phyloP scores from a whole-genome alignment of 2,113 vertebrate species.

The zebrafish (Danio rerio) region DNA sequence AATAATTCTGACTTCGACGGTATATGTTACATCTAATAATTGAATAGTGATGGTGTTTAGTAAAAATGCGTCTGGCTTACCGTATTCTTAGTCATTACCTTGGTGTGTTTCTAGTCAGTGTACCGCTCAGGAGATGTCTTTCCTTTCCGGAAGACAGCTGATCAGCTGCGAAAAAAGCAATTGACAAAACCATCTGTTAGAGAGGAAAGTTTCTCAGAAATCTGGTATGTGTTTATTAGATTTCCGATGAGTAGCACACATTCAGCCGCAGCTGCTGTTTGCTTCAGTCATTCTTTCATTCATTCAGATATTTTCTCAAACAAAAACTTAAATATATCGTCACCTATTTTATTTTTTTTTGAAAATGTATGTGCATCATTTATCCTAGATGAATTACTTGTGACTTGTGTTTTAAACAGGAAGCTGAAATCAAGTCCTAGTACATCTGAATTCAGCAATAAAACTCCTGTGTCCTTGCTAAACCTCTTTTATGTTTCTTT shows the following conservation, averaged over 20 bases:
- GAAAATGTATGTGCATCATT: too few relatives aligned
- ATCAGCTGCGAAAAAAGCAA: constrained; percentile 23
- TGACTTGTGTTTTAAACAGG: neutral
- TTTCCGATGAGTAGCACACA: constrained; percentile 50
- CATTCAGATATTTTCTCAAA: neutral
- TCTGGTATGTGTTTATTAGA: constrained; percentile 58
- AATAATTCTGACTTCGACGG: too few relatives aligned
- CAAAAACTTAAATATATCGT: neutral
- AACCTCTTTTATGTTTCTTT: constrained; percentile 2
- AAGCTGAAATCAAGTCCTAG: constrained; percentile 11
- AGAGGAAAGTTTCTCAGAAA: constrained; percentile 53
- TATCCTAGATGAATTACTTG: neutral
- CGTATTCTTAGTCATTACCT: too few relatives aligned
- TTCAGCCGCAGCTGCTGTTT: constrained; percentile 53
- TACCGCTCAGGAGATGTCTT: neutral
- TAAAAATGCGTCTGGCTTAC: too few relatives aligned
- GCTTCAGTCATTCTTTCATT: constrained; percentile 33
- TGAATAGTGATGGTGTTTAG: too few relatives aligned
- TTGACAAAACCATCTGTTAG: constrained; percentile 55
- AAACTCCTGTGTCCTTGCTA: neutral
- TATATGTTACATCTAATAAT: too few relatives aligned
- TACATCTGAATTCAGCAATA: constrained; percentile 5
- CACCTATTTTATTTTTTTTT: too few relatives aligned
- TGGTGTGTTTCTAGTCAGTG: too few relatives aligned
- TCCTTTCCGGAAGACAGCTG: constrained; percentile 7